Evolutionary conservation across 1,140 invertebrate genomes (phyloP), one percentile per base, ranked within the genome.

Genomic region (Macrosteles quadrilineatus): DNA sequence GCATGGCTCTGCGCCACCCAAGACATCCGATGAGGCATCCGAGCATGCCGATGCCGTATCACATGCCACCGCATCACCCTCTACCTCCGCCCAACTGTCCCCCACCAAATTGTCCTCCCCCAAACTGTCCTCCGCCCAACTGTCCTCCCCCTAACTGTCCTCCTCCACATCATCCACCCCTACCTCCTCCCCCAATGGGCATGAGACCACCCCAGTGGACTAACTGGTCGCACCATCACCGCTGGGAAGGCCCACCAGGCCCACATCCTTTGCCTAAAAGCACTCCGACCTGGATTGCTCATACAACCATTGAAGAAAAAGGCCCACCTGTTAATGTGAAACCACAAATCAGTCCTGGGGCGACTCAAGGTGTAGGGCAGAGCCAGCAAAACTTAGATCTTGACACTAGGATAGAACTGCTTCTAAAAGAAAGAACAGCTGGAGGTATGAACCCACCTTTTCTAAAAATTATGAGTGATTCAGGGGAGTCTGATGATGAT

Each of bases 381-480:
- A 80, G 55, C 14, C 74, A 78, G 21, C 85, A 85, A 71, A 84
- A 82, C 0, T 77, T 90, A 50, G 89, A 90, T 78, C 80, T 93
- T 72, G 91, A 93, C 73, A 91, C 91, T 0, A 81, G 87, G 77
- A 97, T 98, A 76, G 94, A 95, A 30, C 87, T 96, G 84, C 80
- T 98, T 67, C 83, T 96, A 43, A 94, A 94, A 78, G 91, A 91
- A 17, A 92, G 89, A 75, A 87, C 86, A 19, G 81, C 87, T 1
- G 88, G 88, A 14, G 87, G 87, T 0, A 85, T 89, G 79, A 90
- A 91, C n/a, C 91, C 91, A 9, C 88, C 91, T 0, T 94, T 94
- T 79, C 81, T 93, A 19, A 83, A 89, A 73, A 85, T 93, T 70
- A 73, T 77, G 19, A 89, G 90, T 30, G 55, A 59, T 59, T 59